Percentiles rank a stretch among this genome's conserved stretches.
These are phyloP conservation scores for Himalopsyche japonica DNA, from an alignment of 2,888 invertebrate genomes.

Conservation along the genomic window DNA sequence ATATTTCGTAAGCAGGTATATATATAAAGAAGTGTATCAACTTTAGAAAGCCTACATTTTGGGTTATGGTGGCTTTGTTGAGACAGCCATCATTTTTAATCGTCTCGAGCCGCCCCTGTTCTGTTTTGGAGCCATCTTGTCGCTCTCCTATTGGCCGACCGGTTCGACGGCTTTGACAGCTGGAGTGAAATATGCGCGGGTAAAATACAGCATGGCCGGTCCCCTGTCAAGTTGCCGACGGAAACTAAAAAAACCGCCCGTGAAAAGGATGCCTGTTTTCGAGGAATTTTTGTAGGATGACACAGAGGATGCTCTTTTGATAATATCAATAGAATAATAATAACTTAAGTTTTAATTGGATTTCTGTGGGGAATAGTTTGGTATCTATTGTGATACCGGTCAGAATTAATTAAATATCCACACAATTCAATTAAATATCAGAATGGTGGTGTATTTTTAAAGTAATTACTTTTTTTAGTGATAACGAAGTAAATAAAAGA, in stretches of 20 bases:
- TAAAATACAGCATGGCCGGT: not conserved
- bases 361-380: not conserved
- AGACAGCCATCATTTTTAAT: not conserved
- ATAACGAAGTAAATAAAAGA: no score
- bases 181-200: constrained; percentile 21
- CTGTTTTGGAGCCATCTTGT: not conserved
- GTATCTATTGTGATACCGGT: no score
- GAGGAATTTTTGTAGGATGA: not conserved
- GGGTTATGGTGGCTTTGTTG: no score
- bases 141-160: constrained; percentile 13
- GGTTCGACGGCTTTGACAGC: constrained; percentile 21
- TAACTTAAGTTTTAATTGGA: not conserved
- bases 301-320: not conserved
- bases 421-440: no score
- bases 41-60: no score
- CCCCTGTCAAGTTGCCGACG: constrained; percentile 18
- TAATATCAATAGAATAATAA: not conserved
- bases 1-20: no score
- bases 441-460: no score
- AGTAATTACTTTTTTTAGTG: no score
- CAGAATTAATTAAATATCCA: no score
- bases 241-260: constrained; percentile 12
- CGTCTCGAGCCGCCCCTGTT: not conserved
- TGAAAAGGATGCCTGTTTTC: not conserved
- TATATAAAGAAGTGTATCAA: no score